Conservation (phyloP, 2,888 invertebrate genomes). For the Eristalis tenax region DNA sequence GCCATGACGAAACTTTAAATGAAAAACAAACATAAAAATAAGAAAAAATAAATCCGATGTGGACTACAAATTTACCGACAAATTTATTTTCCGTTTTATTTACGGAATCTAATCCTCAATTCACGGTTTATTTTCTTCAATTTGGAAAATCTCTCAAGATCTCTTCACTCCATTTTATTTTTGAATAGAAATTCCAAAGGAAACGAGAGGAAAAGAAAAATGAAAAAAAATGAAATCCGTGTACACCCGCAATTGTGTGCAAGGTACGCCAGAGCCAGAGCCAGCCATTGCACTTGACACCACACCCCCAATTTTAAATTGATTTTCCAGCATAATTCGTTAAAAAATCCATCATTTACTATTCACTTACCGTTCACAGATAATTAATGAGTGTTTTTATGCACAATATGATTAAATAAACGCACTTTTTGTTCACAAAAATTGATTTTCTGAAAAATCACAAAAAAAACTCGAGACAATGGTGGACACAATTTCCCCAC, state of each 20-base stretch:
- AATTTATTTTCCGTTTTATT: neutral
- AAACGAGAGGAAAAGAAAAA: conserved; percentile 1
- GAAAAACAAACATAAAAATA: conserved; percentile 48
- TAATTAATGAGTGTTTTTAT: conserved; percentile 75
- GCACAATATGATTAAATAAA: conserved; percentile 75
- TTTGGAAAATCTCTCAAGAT: conserved; percentile 18
- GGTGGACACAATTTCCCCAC: conserved; percentile 69
- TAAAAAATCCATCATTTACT: conserved; percentile 42
- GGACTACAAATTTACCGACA: neutral
- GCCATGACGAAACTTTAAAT: conserved; percentile 27
- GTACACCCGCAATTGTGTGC: conserved; percentile 66
- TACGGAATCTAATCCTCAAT: neutral
- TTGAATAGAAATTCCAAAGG: neutral
- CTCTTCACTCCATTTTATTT: neutral
- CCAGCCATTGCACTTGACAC: conserved; percentile 68
- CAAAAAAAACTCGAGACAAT: conserved; percentile 60
- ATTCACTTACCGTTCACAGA: conserved; percentile 77
- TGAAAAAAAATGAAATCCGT: conserved; percentile 42
- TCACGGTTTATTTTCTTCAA: neutral
- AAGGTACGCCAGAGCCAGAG: conserved; percentile 68
- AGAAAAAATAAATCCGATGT: neutral
- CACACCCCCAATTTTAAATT: conserved; percentile 69
- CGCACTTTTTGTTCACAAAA: conserved; percentile 74
- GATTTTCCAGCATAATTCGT: conserved; percentile 26
- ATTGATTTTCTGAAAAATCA: conserved; percentile 65